Percentiles rank a stretch among this genome's conserved stretches.
These are phyloP conservation scores for Lepidonotus clava DNA, from an alignment of 2,888 invertebrate genomes.

Conservation along the genomic window DNA sequence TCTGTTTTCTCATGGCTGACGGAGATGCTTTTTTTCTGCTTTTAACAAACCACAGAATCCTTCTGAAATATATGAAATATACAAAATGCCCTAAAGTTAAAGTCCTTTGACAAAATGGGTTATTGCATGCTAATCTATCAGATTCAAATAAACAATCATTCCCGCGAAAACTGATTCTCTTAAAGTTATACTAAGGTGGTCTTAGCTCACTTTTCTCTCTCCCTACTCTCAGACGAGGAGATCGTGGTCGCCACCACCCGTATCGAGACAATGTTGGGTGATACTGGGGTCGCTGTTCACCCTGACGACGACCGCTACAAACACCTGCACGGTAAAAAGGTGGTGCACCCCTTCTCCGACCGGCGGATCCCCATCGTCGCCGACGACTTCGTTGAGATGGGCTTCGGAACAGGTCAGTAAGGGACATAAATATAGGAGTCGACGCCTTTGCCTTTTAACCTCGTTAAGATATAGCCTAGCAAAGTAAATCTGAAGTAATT, in stretches of 20 bases:
- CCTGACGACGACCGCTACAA: conserved; percentile 92
- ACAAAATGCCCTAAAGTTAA: not conserved
- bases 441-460: no score
- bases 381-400: conserved; percentile 96
- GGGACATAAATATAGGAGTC: no score
- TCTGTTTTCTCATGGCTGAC: not conserved
- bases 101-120: no score
- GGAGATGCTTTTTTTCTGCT: not conserved
- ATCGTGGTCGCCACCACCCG: conserved; percentile 96
- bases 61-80: not conserved
- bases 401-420: conserved; percentile 94
- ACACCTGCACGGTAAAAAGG: conserved; percentile 88
- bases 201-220: not conserved
- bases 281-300: conserved; percentile 98
- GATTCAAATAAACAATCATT: no score
- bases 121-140: no score
- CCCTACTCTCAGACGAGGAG: conserved; percentile 84
- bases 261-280: conserved; percentile 98
- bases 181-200: no score
- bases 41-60: not conserved
- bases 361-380: conserved; percentile 92
- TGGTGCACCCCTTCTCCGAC: conserved; percentile 91
- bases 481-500: no score
- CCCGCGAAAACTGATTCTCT: no score
- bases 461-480: no score